Base-by-base conservation (phyloP, 2,888 invertebrate genomes). In the Trachelus troglodyta region DNA sequence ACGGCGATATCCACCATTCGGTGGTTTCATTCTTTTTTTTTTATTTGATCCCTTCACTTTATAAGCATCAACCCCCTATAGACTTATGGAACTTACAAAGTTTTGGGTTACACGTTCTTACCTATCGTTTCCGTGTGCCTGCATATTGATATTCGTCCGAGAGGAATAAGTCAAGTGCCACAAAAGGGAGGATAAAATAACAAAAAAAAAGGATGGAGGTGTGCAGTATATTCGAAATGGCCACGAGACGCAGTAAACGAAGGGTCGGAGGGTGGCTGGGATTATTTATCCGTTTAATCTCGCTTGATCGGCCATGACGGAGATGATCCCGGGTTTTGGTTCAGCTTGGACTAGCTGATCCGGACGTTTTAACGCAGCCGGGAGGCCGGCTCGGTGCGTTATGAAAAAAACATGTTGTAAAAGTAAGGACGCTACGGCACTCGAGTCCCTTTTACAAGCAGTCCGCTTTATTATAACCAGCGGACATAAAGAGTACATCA, bases 391-490 rank as follows among this genome's bases (percentile, higher is more conserved):
- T 23, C 15, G 0, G 75, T 69, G n/a, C 69, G 69, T 75, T 75
- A 77, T 75, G 75, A 77, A 79, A 81, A 77, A 77, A 77, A 56
- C 69, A 69, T 34, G 74, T 37, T 68, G 30, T 68, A 77, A 69
- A 69, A 75, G 73, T 30, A 37, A 40, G 73, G 31, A 30, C n/a
- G n/a, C 35, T 12, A 34, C 30, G 23, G 76, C 74, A 69, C 75
- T 80, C 78, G 75, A 56, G 56, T 75, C 73, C 77, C 77, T 80
- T 82, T 80, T 79, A 80, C 80, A 80, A 83, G 81, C 76, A 75
- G 56, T 76, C 35, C 69, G 78, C 73, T 56, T 79, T 76, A 74
- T 78, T 76, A 79, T 78, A 80, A 79, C 76, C 56, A 73, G 56
- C 34, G 34, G 37, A n/a, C 34, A 12, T 73, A 83, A 77, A 75